Conservation (phyloP, 2,113 vertebrate species). For the Penelope pileata region DNA sequence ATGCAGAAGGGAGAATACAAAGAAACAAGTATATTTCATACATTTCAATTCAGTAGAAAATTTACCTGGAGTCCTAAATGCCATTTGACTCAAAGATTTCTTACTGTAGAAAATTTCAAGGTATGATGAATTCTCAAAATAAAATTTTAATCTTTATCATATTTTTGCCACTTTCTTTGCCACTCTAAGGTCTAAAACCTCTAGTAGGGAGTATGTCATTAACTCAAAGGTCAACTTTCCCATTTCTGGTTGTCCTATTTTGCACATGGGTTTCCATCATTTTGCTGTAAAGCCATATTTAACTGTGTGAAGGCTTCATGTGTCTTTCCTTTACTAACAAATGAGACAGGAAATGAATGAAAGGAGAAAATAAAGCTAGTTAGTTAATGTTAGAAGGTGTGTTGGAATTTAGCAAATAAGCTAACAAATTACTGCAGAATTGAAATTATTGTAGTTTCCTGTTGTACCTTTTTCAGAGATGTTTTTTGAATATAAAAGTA, state of each 20-base stretch:
- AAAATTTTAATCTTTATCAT: background rate
- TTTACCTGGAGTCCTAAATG: background rate
- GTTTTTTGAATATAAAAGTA: background rate
- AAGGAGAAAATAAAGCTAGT: background rate
- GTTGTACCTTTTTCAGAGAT: background rate
- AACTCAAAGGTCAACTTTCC: background rate
- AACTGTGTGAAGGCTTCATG: background rate
- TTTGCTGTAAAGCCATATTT: background rate
- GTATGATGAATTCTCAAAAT: background rate
- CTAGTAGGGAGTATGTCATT: background rate
- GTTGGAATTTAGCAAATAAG: background rate
- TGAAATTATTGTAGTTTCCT: background rate
- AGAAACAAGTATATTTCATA: background rate
- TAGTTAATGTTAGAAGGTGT: background rate
- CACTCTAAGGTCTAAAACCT: background rate
- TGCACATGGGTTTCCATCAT: background rate
- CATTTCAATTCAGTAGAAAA: background rate
- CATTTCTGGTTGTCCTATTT: background rate
- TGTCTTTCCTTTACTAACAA: background rate
- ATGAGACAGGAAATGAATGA: background rate
- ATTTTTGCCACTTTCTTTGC: background rate
- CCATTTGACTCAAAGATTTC: background rate
- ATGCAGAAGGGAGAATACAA: background rate
- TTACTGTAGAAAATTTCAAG: background rate
- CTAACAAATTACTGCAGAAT: background rate